Base-by-base conservation (phyloP, 1,140 invertebrate species). In the Spodoptera frugiperda region DNA sequence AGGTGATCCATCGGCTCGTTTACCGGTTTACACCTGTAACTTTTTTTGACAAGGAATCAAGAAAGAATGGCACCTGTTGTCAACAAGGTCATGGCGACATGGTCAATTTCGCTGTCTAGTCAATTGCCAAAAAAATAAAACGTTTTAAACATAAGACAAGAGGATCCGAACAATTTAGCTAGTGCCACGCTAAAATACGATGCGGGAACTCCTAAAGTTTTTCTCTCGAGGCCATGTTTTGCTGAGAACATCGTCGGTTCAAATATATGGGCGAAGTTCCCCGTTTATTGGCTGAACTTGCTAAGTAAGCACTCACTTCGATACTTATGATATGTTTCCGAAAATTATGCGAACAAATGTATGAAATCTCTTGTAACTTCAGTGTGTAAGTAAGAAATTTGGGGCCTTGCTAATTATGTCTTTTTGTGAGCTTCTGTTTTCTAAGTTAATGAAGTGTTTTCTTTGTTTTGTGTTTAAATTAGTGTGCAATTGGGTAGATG, bases 181-280 rank as follows among this genome's bases (percentile, higher is more conserved):
- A 53, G 48, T 71, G 1, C 55, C 5, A 46, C 12, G 19, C 30
- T 55, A 8, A 71, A 46, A 44, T 46, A 71, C 53, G 33, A 46
- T 44, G 11, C 14, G 51, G n/a, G 15, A 71, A 67, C 33, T 25
- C 11, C 17, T 10, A 39, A 71, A 71, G 15, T 71, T 55, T 71
- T 54, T 55, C 63, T 12, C 61, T 15, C 15, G 33, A 46, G 33
- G 11, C 49, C 8, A 53, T 71, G 30, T 71, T 54, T 71, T 71
- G 63, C 19, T 46, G 3, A 8, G 15, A 71, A 71, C 68, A 71
- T 55, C 53, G 53, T 33, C 49, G 68, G 48, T 71, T 44, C 30
- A 57, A 71, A 71, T 55, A 71, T 71, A 71, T 71, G 68, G 33
- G 30, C 15, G 15, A 71, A 71, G 51, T 71, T 71, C 2, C 10